Percentiles rank a stretch among this genome's conserved stretches.
These are phyloP conservation scores for Osedax frankpressi DNA, from an alignment of 2,888 invertebrate genomes.

Conservation along the genomic window DNA sequence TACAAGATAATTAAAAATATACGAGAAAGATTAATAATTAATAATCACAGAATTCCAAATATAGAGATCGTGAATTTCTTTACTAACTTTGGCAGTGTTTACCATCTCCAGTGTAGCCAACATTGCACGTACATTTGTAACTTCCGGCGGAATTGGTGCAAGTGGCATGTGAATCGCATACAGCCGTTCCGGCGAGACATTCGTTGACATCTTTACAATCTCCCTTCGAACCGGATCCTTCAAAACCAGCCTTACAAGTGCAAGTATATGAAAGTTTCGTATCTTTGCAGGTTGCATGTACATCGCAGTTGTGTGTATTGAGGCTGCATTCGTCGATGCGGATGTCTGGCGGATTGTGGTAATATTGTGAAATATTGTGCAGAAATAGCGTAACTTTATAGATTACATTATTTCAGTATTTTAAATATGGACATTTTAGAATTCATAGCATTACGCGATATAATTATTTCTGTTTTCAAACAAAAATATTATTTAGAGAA, in stretches of 20 bases:
- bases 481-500: too few species aligned
- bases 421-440: too few species aligned
- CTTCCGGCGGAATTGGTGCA: conserved; percentile 12
- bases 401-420: too few species aligned
- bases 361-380: too few species aligned
- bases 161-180: conserved; percentile 9
- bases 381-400: too few species aligned
- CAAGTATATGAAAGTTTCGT: neutral
- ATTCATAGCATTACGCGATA: too few species aligned
- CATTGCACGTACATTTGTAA: conserved; percentile 15
- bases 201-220: conserved; percentile 21
- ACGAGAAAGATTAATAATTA: neutral
- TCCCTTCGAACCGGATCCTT: too few species aligned
- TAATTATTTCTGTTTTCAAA: too few species aligned
- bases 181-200: conserved; percentile 4
- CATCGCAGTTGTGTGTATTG: neutral
- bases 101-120: neutral
- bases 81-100: neutral
- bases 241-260: neutral
- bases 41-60: neutral
- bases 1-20: too few species aligned
- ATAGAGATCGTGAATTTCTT: neutral
- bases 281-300: neutral
- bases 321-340: conserved; percentile 15
- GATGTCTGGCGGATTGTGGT: too few species aligned